A percentile compares a stretch with the other conserved stretches of the same genome.
Conservation (phyloP, 2,113 vertebrate genomes). For the Origma solitaria region DNA sequence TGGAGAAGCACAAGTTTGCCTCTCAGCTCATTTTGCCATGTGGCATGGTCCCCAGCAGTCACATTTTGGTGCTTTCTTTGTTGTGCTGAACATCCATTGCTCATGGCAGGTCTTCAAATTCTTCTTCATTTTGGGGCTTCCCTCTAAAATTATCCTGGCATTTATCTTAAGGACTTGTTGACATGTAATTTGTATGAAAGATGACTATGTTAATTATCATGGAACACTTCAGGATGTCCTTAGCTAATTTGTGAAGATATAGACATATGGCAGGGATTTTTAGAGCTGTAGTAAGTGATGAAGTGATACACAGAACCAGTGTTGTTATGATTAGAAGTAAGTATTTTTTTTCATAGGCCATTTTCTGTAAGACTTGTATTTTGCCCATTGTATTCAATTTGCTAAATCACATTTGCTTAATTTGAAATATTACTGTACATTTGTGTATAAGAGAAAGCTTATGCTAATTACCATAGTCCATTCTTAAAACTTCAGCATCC, state of each 20-base stretch:
- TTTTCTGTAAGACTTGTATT: not conserved
- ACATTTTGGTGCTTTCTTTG: not conserved
- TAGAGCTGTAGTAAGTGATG: not conserved
- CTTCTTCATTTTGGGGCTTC: not conserved
- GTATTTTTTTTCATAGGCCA: not conserved
- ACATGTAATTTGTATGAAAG: not conserved
- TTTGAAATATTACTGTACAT: not conserved
- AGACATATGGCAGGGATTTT: not conserved
- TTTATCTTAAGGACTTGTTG: not conserved
- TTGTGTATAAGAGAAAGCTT: not conserved
- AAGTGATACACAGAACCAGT: not conserved
- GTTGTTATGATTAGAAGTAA: not conserved
- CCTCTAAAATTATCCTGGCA: not conserved
- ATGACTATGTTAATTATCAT: not conserved
- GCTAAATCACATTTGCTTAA: not conserved
- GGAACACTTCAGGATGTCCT: not conserved
- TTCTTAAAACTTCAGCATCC: not conserved
- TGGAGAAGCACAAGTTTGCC: not conserved
- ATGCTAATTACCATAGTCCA: not conserved
- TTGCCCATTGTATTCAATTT: not conserved
- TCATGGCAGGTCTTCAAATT: not conserved
- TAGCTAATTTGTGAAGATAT: not conserved
- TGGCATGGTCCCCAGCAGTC: too few relatives aligned
- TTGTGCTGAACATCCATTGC: not conserved
- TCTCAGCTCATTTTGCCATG: not conserved